A percentile compares a stretch with the other conserved stretches of the same genome.
These are phyloP conservation scores for Mylabris sibirica DNA, from an alignment of 2,888 invertebrate species.

Conservation along the genomic window DNA sequence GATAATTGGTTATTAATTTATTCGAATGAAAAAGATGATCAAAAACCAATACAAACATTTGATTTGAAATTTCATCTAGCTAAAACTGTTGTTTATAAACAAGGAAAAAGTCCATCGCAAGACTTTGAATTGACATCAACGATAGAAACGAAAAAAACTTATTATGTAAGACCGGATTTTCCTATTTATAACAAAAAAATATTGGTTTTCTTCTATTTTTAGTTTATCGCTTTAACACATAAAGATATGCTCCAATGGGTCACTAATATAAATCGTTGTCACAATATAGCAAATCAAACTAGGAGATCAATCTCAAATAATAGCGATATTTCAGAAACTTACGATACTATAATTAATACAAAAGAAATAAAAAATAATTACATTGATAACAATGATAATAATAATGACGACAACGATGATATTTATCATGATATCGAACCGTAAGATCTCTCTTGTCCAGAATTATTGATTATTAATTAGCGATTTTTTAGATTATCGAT, in stretches of 20 bases:
- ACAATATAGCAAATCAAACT: constrained; percentile 27
- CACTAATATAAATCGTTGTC: constrained; percentile 43
- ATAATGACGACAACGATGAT: constrained; percentile 18
- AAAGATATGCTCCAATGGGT: constrained; percentile 53
- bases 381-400: background rate
- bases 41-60: constrained; percentile 45
- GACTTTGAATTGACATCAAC: constrained; percentile 27
- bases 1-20: constrained; percentile 48
- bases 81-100: constrained; percentile 22
- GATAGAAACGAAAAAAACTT: constrained; percentile 20
- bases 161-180: constrained; percentile 21
- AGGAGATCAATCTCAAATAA: constrained; percentile 11
- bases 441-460: constrained; percentile 7
- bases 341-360: constrained; percentile 19
- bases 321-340: constrained; percentile 22
- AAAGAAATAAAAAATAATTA: constrained; percentile 1
- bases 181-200: background rate
- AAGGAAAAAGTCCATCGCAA: constrained; percentile 21
- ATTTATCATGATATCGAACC: constrained; percentile 22
- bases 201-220: constrained; percentile 23
- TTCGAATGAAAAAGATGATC: constrained; percentile 39
- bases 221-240: constrained; percentile 48
- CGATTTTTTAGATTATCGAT: constrained; percentile 7
- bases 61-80: constrained; percentile 45
- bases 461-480: background rate